Conservation (phyloP, 1,140 invertebrate species). For the Drosophila funebris region DNA sequence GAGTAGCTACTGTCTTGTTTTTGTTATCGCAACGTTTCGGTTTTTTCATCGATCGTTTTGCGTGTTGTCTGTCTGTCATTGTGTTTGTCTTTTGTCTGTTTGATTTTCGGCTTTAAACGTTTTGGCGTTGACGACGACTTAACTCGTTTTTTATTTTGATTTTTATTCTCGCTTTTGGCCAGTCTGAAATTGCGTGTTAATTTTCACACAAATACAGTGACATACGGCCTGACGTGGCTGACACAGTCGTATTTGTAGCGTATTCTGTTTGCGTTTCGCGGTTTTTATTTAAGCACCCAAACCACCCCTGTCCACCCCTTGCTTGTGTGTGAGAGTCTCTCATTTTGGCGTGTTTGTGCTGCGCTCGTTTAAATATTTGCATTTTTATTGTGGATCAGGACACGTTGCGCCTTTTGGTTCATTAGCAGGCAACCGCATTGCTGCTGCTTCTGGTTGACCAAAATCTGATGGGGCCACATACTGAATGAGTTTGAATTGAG, state of each 20-base stretch:
- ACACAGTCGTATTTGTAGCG: constrained; percentile 50
- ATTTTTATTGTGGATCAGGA: constrained; percentile 68
- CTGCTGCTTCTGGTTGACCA: constrained; percentile 29
- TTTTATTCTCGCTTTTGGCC: constrained; percentile 54
- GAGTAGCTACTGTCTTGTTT: constrained; percentile 2
- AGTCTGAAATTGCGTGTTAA: constrained; percentile 74
- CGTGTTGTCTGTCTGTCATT: constrained; percentile 35
- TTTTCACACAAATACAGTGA: constrained; percentile 70
- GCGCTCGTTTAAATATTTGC: constrained; percentile 72
- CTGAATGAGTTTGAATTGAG: neutral
- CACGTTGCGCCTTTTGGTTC: constrained; percentile 54
- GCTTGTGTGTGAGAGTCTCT: neutral
- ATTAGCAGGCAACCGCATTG: constrained; percentile 58
- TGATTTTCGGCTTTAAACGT: constrained; percentile 75
- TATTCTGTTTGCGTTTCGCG: constrained; percentile 66
- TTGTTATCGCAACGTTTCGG: constrained; percentile 27
- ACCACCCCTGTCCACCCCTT: neutral
- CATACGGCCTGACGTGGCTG: neutral
- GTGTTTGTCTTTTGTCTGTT: constrained; percentile 60
- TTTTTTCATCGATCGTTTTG: constrained; percentile 72
- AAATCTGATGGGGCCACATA: constrained; percentile 32
- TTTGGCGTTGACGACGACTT: constrained; percentile 32
- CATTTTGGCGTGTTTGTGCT: constrained; percentile 46
- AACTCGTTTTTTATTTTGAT: constrained; percentile 67
- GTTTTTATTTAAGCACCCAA: constrained; percentile 47